phyloP scores from a whole-genome alignment of 2,113 vertebrate species.

The Thalassoma bifasciatum region DNA sequence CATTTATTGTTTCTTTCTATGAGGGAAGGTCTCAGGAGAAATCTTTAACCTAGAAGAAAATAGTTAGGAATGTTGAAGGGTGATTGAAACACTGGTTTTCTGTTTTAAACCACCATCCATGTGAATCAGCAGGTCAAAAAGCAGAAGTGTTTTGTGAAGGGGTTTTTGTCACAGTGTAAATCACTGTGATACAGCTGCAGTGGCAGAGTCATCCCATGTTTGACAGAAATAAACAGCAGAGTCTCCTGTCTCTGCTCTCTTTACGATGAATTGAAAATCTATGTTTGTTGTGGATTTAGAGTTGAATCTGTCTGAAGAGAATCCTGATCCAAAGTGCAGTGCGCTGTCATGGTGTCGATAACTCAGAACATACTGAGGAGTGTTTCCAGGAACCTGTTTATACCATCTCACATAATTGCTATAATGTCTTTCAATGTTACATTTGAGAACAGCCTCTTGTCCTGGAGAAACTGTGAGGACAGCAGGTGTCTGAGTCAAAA shows the following conservation, averaged over 20 bases:
- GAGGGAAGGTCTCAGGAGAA: no score
- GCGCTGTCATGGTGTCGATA: fast-evolving
- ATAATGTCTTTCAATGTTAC: not conserved
- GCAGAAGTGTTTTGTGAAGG: conserved; percentile 43
- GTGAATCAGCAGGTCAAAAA: conserved; percentile 1
- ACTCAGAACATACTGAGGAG: conserved; percentile 27
- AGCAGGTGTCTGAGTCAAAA: conserved; percentile 57
- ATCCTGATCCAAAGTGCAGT: conserved; percentile 38
- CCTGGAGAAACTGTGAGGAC: conserved; percentile 30
- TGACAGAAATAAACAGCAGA: conserved; percentile 71
- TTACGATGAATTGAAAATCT: conserved; percentile 70
- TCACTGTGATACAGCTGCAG: fast-evolving
- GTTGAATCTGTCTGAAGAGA: conserved; percentile 63
- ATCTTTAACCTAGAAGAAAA: no score
- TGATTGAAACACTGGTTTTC: no score
- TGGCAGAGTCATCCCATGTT: conserved; percentile 17
- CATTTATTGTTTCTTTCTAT: no score
- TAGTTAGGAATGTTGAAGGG: no score
- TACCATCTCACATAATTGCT: conserved; percentile 35
- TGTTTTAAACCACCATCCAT: no score
- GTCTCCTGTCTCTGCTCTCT: conserved; percentile 61
- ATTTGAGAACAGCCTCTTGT: conserved; percentile 7
- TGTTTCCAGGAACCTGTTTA: conserved; percentile 63
- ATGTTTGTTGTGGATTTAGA: conserved; percentile 36
- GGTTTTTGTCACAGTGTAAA: not conserved